Evolutionary conservation across 1,140 invertebrate genomes (phyloP), one percentile per base, ranked within the genome.

Genomic region (Antheraea pernyi): DNA sequence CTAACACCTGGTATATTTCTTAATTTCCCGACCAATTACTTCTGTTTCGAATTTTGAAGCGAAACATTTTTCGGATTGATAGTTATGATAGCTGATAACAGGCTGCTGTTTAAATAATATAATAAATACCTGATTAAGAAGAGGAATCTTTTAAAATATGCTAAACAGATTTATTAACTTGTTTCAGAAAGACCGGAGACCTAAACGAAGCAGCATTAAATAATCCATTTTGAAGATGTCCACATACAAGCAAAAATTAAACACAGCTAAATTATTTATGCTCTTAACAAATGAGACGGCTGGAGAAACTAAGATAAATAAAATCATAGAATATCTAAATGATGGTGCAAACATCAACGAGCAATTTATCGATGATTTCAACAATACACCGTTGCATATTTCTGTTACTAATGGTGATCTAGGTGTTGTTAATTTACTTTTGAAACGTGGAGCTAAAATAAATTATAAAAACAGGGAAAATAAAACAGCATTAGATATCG

Each of bases 401-500:
- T 18, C 42, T 48, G 39, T 65, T 9, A 65, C 11, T 22, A 65
- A 42, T 3, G 19, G 19, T 19, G 39, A 65, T 46, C 53, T 19
- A 65, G 64, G 48, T 48, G 19, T 65, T 18, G 42, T 65, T 19
- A 18, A 22, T n/a, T 22, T 48, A 7, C 19, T 65, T 19, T 13
- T 65, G 3, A 7, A 65, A 11, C 19, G 39, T 16, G 19, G 19
- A 19, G 64, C 64, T 18, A 19, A 48, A 46, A 13, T 65, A 7
- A 53, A 9, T 19, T 30, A 19, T 18, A 19, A 46, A 48, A 65
- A 65, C 9, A 42, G 7, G 0, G 64, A 46, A 13, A 19, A 48
- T 48, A 65, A 65, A 22, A 65, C 16, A 5, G 39, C 64, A 19
- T 18, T 65, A 48, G 37, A 46, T 65, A 46, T 65, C 10, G 64